Conservation (phyloP, 2,797 vertebrate genomes). For the Myripristis jacobus region DNA sequence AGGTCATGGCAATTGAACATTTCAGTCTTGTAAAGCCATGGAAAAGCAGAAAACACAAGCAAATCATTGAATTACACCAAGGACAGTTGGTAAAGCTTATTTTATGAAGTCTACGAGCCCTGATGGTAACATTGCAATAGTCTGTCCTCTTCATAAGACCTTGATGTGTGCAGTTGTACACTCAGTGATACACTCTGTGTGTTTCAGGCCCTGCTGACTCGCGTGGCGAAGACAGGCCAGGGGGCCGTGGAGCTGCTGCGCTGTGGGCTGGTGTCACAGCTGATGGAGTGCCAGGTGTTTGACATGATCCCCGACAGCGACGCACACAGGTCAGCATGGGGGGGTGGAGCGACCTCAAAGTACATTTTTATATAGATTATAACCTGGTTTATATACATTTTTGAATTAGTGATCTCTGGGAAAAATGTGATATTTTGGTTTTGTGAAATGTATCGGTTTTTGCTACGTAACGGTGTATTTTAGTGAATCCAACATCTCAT, state of each 20-base stretch:
- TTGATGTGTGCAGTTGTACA: neutral
- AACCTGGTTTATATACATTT: too few species aligned
- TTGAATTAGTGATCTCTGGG: too few species aligned
- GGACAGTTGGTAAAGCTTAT: too few species aligned
- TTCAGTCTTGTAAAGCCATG: too few species aligned
- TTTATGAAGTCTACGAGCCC: too few species aligned
- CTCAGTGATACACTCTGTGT: neutral
- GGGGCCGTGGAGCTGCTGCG: slow-evolving; percentile 93
- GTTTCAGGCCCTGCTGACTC: slow-evolving; percentile 92
- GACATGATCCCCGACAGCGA: slow-evolving; percentile 96
- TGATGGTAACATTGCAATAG: too few species aligned
- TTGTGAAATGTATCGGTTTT: too few species aligned
- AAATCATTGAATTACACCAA: too few species aligned
- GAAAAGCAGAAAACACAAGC: too few species aligned
- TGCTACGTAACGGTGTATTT: too few species aligned
- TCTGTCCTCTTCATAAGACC: neutral
- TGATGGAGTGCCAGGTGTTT: slow-evolving; percentile 96
- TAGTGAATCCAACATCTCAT: neutral
- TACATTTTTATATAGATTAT: neutral
- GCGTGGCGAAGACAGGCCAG: slow-evolving; percentile 93
- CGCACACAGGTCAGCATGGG: slow-evolving; percentile 85
- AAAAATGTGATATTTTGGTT: too few species aligned
- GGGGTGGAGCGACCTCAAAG: neutral
- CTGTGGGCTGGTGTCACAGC: slow-evolving; percentile 91
- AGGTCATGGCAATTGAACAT: too few species aligned